These are phyloP conservation scores for Odontophorus gujanensis DNA, from an alignment of 2,113 vertebrate species.

Conservation along the genomic window DNA sequence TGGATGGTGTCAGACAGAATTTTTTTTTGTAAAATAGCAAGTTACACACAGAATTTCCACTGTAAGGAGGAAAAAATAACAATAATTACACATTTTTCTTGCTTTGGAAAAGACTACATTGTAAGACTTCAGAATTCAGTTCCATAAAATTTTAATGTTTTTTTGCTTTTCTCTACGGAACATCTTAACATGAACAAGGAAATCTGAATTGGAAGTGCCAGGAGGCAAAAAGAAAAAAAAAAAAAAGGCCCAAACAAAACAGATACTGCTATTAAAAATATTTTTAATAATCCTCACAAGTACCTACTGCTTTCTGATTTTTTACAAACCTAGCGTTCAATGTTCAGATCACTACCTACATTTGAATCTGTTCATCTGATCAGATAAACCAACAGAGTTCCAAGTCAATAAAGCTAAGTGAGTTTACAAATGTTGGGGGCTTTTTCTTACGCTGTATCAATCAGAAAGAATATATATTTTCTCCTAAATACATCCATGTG, in stretches of 20 bases:
- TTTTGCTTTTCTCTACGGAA: neutral
- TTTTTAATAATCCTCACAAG: neutral
- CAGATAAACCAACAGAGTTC: neutral
- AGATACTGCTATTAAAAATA: neutral
- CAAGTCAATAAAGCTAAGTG: neutral
- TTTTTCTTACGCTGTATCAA: neutral
- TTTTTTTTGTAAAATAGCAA: neutral
- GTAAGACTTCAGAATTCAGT: neutral
- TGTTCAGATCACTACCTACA: neutral
- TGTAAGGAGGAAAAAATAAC: neutral
- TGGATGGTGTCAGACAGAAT: neutral
- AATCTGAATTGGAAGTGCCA: neutral
- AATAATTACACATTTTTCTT: neutral
- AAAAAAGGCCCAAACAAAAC: neutral
- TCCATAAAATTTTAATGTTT: neutral
- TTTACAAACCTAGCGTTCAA: neutral
- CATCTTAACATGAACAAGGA: neutral
- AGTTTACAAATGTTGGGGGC: neutral
- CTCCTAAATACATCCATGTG: neutral
- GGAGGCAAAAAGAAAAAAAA: neutral
- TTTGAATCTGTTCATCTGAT: neutral
- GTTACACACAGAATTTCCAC: neutral
- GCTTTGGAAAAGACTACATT: neutral
- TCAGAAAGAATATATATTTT: accelerated
- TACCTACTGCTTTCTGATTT: neutral